Evolutionary conservation across 2,888 invertebrate genomes (phyloP), one percentile per base, ranked within the genome.

Genomic region (Leptinotarsa tumamoca): DNA sequence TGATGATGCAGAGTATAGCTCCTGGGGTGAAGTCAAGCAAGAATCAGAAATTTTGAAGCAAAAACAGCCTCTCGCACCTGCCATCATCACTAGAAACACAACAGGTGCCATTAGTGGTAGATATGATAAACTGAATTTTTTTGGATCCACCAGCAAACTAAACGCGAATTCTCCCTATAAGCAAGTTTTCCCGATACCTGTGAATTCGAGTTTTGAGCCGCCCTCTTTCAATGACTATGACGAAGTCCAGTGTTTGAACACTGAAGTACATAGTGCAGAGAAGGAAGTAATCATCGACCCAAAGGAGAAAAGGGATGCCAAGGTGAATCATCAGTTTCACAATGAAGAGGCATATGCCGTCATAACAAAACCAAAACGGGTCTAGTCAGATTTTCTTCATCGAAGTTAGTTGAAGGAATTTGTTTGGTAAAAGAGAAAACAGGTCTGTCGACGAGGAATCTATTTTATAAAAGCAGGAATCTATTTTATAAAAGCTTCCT

Each of bases 281-380:
- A 18, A n/a, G 18, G 54, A 54, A 18, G 18, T 18, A 18, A 54
- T n/a, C 18, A 63, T 49, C 33, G 56, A 43, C 56, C 58, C 56
- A 52, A 69, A 72, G 49, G 72, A 76, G 49, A 89, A 87, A n/a
- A 84, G 89, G 58, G 75, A 78, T 23, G 68, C 76, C 54, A 73
- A 73, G 15, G 90, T 94, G 52, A 91, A 91, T 84, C 94, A 95
- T 86, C 93, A 92, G 84, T 92, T 91, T 83, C 93, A 93, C 82
- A 95, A 95, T 86, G 93, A 95, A 73, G 92, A 93, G 79, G 94
- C 94, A 84, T 96, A 96, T 89, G 95, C 95, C 78, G 91, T 95
- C 84, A 94, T 96, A 74, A 95, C 95, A 86, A 95, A 95, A 89
- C 94, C 95, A 85, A 95, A 95, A 91, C 91, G 93, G 89, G 95